Evolutionary conservation across 2,888 invertebrate species (phyloP), one percentile per base, ranked within the genome.

Genomic region (Eristalinus sepulchralis): DNA sequence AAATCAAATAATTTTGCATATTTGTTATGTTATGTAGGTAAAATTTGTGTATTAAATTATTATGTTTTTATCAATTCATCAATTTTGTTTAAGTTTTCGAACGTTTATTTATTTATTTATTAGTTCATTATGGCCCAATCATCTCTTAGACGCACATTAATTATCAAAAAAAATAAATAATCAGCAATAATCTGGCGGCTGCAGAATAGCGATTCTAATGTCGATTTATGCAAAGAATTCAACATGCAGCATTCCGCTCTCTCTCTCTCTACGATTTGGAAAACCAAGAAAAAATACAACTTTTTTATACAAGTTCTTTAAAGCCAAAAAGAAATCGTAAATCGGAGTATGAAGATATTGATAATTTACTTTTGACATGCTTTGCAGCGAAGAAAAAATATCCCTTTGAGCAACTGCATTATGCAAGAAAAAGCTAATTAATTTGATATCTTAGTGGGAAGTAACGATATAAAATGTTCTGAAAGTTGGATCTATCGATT

Each of bases 191-290:
- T 27, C 27, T 27, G 27, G 27, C 27, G 27, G 2, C 27, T 27
- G 27, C 27, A 27, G 27, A 27, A 27, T 27, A 5, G 27, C 27
- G 27, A 27, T 3, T 27, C 27, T 27, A 27, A 27, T 27, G 27
- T 5, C 27, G 27, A 27, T 27, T 64, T 36, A 64, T 64, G 63
- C 63, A 64, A 64, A 36, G 64, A 64, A 64, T 36, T 24, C 36
- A 64, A 47, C n/a, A 64, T 47, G n/a, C 17, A 33, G 27, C 66
- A 53, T 31, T 53, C 27, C 66, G 39, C 66, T 22, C 66, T 47
- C 66, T 66, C 66, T 22, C 66, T 47, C 31, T 66, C 31, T 47
- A 53, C 66, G 24, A 33, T 62, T 33, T 62, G 34, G 11, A 27
- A 27, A 27, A 27, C 5, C 27, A 5, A 27, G 27, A 27, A 27